These are phyloP conservation scores for Caenorhabditis doughertyi DNA, from an alignment of 2,888 invertebrate species.

Conservation along the genomic window DNA sequence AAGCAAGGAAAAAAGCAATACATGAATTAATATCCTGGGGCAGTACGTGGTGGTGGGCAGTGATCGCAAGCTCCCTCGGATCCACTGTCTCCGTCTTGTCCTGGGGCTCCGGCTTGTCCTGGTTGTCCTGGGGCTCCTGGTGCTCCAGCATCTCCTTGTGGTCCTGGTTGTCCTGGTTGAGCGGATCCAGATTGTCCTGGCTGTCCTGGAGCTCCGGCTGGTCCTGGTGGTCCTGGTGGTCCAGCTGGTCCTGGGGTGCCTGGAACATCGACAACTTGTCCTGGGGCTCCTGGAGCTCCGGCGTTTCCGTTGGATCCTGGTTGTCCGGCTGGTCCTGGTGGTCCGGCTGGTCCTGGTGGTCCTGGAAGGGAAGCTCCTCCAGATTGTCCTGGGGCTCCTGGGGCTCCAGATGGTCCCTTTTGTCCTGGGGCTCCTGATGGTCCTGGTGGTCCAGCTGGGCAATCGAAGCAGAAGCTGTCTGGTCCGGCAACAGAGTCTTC, in stretches of 20 bases:
- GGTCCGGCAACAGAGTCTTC: slow-evolving; percentile 8
- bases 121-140: slow-evolving; percentile 70
- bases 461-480: slow-evolving; percentile 71
- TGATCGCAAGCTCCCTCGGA: slow-evolving; percentile 71
- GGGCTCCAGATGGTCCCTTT: slow-evolving; percentile 68
- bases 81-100: slow-evolving; percentile 65
- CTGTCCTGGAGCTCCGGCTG: slow-evolving; percentile 67
- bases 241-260: slow-evolving; percentile 70
- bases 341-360: slow-evolving; percentile 72
- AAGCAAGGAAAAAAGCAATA: slow-evolving; percentile 38
- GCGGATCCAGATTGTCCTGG: slow-evolving; percentile 65
- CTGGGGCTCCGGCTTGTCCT: slow-evolving; percentile 65
- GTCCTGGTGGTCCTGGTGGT: slow-evolving; percentile 69
- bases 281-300: slow-evolving; percentile 69
- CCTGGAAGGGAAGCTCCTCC: slow-evolving; percentile 60
- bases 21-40: slow-evolving; percentile 66
- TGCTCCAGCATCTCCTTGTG: slow-evolving; percentile 65
- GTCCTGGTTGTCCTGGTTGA: slow-evolving; percentile 66
- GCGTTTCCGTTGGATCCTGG: slow-evolving; percentile 63
- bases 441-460: slow-evolving; percentile 71
- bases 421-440: slow-evolving; percentile 70
- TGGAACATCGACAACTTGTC: slow-evolving; percentile 69
- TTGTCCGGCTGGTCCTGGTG: slow-evolving; percentile 72
- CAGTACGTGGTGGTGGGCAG: slow-evolving; percentile 71
- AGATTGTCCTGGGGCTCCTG: slow-evolving; percentile 64